Percentiles rank a stretch among this genome's conserved stretches.
phyloP scores from a whole-genome alignment of 1,140 invertebrate genomes.

The Drosophila kanapiae region DNA sequence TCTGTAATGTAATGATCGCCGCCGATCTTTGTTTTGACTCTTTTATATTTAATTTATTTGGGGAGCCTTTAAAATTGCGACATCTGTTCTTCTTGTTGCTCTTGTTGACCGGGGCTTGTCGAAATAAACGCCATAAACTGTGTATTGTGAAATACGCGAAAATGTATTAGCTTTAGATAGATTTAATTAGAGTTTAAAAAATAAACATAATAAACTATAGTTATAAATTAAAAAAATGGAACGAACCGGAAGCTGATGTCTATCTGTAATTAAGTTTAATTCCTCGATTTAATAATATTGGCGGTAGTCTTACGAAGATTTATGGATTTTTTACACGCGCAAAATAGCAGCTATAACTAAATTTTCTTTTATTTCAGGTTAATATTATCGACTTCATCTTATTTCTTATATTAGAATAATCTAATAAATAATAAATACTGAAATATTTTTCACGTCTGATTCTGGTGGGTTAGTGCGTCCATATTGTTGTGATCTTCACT shows the following conservation, averaged over 20 bases:
- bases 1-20: no score
- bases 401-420: no score
- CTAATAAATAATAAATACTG: background rate
- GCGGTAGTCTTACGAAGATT: background rate
- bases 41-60: conserved; percentile 20
- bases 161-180: no score
- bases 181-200: no score
- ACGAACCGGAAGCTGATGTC: background rate
- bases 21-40: conserved; percentile 10
- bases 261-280: background rate
- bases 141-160: no score
- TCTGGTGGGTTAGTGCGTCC: background rate
- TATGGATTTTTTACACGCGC: background rate
- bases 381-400: no score
- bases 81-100: background rate
- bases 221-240: background rate
- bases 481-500: background rate
- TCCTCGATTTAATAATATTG: background rate
- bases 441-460: background rate
- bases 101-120: background rate
- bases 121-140: conserved; percentile 1
- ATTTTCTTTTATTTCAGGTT: no score
- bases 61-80: conserved; percentile 22
- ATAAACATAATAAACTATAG: background rate
- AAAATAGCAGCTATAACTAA: no score